phyloP scores from a whole-genome alignment of 1,140 invertebrate species.

The Aricia agestis region DNA sequence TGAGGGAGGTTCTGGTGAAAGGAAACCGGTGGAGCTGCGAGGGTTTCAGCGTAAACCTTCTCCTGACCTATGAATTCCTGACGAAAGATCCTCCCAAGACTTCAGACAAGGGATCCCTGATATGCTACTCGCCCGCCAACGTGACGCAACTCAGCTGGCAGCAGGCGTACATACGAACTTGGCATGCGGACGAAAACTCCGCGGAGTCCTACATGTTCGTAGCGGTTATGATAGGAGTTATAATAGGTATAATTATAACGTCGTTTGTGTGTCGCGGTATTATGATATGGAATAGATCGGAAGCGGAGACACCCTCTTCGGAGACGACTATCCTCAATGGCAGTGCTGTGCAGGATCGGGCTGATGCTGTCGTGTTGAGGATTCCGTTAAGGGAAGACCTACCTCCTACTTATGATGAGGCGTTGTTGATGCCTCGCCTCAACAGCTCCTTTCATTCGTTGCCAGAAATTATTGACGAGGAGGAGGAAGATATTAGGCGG shows the following conservation, averaged over 20 bases:
- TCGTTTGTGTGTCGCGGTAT: constrained; percentile 76
- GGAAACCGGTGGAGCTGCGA: constrained; percentile 86
- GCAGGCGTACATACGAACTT: constrained; percentile 78
- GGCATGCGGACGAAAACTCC: constrained; percentile 65
- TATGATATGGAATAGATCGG: constrained; percentile 70
- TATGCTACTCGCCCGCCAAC: constrained; percentile 79
- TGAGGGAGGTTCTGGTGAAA: constrained; percentile 77
- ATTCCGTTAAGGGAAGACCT: constrained; percentile 78
- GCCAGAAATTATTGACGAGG: constrained; percentile 68
- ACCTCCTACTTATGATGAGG: constrained; percentile 84
- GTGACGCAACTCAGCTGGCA: constrained; percentile 81
- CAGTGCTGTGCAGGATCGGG: constrained; percentile 64
- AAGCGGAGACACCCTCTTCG: constrained; percentile 70
- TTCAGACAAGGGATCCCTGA: constrained; percentile 47
- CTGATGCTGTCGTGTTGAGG: constrained; percentile 68
- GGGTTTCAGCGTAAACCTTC: constrained; percentile 76
- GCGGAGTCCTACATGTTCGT: constrained; percentile 76
- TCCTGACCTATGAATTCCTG: constrained; percentile 78
- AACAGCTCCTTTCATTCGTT: constrained; percentile 79
- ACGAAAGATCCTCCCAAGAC: constrained; percentile 75
- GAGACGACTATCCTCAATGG: constrained; percentile 71
- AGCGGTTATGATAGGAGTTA: constrained; percentile 76
- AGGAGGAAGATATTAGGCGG: constrained; percentile 30
- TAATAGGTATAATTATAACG: constrained; percentile 71
- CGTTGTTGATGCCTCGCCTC: constrained; percentile 81